A percentile compares a stretch with the other conserved stretches of the same genome.
Conservation (phyloP, 2,888 invertebrate species). For the Marronus borbonicus region DNA sequence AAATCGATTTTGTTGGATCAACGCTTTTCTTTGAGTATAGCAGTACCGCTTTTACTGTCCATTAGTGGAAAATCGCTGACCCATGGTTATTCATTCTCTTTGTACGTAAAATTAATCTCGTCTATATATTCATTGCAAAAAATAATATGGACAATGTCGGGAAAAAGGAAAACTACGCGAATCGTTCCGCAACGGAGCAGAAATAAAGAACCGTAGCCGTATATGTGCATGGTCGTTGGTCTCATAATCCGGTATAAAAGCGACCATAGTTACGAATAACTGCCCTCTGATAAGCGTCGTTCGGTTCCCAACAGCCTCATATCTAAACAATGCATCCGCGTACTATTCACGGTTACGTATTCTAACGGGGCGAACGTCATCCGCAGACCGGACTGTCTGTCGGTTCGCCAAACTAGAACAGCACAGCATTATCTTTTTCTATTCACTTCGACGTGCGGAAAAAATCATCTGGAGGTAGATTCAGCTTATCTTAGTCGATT, state of each 20-base stretch:
- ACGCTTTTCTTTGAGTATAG: no score
- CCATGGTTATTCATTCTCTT: constrained; percentile 7
- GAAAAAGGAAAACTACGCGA: constrained; percentile 16
- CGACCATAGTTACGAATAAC: constrained; percentile 56
- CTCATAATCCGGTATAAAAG: constrained; percentile 56
- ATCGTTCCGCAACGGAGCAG: constrained; percentile 41
- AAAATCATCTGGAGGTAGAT: constrained; percentile 34
- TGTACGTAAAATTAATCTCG: constrained; percentile 28
- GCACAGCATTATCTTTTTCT: constrained; percentile 27
- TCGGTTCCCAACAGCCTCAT: constrained; percentile 52
- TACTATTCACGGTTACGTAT: constrained; percentile 36
- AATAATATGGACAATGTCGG: neutral
- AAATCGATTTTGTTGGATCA: no score
- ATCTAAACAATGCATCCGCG: constrained; percentile 52
- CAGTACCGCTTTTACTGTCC: neutral
- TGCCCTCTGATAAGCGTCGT: constrained; percentile 56
- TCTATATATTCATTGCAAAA: constrained; percentile 14
- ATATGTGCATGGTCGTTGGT: constrained; percentile 49
- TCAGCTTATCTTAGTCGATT: constrained; percentile 58
- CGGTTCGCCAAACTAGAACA: neutral
- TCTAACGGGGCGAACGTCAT: constrained; percentile 21
- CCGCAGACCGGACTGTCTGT: constrained; percentile 26
- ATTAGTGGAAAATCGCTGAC: constrained; percentile 24
- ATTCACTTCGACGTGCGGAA: constrained; percentile 22
- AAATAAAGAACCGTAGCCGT: constrained; percentile 38